Conservation (phyloP, 2,113 vertebrate genomes). For the Peromyscus maniculatus region DNA sequence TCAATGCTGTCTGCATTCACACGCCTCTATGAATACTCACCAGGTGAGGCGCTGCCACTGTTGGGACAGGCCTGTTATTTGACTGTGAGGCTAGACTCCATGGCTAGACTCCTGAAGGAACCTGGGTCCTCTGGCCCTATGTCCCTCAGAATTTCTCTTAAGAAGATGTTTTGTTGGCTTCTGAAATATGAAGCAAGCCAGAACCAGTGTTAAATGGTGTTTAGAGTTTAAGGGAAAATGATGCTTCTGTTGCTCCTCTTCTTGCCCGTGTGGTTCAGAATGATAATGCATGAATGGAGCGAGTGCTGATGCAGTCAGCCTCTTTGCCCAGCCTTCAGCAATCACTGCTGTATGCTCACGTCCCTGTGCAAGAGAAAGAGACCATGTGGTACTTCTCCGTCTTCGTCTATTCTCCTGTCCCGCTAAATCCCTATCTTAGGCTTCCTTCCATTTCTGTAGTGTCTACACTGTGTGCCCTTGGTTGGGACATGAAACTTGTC, state of each 20-base stretch:
- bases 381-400: neutral
- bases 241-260: neutral
- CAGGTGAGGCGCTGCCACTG: neutral
- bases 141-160: neutral
- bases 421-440: neutral
- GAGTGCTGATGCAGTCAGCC: neutral
- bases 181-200: neutral
- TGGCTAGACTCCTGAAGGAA: neutral
- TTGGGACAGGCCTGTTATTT: neutral
- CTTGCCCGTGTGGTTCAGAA: neutral
- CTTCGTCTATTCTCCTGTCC: neutral
- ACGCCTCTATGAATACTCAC: neutral
- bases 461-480: neutral
- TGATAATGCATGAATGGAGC: fast-evolving
- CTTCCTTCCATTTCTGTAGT: neutral
- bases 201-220: neutral
- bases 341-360: neutral
- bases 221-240: neutral
- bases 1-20: neutral
- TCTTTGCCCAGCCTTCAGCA: neutral
- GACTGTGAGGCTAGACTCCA: no score
- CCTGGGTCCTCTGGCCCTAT: neutral
- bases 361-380: neutral
- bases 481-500: neutral
- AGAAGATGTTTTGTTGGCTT: neutral